Base-by-base conservation (phyloP, 1,140 invertebrate genomes). In the Temnothorax curvispinosus region DNA sequence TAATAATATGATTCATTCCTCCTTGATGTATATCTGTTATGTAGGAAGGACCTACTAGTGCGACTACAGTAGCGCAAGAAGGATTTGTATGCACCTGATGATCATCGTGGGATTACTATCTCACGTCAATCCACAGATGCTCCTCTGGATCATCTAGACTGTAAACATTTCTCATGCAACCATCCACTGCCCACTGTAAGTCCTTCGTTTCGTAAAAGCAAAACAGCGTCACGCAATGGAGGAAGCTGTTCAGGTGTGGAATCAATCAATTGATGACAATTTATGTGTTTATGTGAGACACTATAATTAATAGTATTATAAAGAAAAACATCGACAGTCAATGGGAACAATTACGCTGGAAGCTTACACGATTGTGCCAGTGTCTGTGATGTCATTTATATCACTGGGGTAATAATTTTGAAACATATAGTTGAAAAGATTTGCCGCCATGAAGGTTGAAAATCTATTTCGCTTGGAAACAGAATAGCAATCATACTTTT, bases 11-110 rank as follows among this genome's bases (percentile, higher is more conserved):
- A 74, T 74, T 62, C 6, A 50, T 82, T 47, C 52, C 21, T 64
- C 38, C 18, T 50, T 41, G 13, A 75, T 75, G 32, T 50, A 60
- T 27, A 13, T 38, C 3, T 86, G 54, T 93, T 92, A 27, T 50
- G 8, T 74, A 92, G 90, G 92, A 93, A 87, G 89, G 91, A 69
- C 88, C 93, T 80, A 90, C 90, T 11, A 71, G 87, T 50, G 74
- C 91, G 32, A 87, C 94, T 62, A 85, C 94, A 15, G 93, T 94
- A 67, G 93, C 92, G 4, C 94, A 95, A 86, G 94, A 94, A 67
- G 93, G 93, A 67, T 94, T 92, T 65, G 94, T 94, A 71, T 95
- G 94, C 88, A 95, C 94, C 89, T 95, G 94, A 95, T 95, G 93
- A 95, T 92, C 93, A 84, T 82, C 93, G 62, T 85, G 77, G 62